Base-by-base conservation (phyloP, 2,888 invertebrate genomes). In the Erannis defoliaria region DNA sequence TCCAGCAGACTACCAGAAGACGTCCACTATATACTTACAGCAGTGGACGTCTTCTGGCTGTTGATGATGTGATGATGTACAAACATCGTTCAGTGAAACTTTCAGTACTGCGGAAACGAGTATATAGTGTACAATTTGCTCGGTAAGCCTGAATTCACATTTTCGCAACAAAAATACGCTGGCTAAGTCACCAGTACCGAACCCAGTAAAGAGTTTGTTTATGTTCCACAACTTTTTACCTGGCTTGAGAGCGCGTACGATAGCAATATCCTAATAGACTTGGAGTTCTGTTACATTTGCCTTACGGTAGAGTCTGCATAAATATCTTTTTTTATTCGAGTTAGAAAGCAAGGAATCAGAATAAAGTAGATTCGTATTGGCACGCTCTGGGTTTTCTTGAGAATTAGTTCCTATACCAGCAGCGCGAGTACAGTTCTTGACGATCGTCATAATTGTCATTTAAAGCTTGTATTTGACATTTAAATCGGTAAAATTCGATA, bases 171-270 rank as follows among this genome's bases (percentile, higher is more conserved):
- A 48, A 55, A 56, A 56, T 40, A 48, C 21, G 4, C 10, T 0
- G 26, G 29, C 18, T 14, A 26, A 23, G n/a, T 10, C 48, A 14
- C 9, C 33, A n/a, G n/a, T 16, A 23, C 26, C 14, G 35, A 26
- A 31, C 40, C 31, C 40, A 10, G 48, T 31, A 56, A 21, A 35
- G 46, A 29, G 46, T 46, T 38, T 55, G 48, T 48, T 55, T 56
- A 56, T 56, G 21, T 56, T 40, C 33, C 21, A 33, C 48, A 33
- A 33, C 21, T 48, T 55, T 37, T 18, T 29, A 21, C 46, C 38
- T 31, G 8, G 14, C 26, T 14, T 4, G 18, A 16, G 35, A 14
- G 16, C n/a, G 40, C 40, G 21, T 42, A 42, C 21, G 29, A 51
- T 40, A 29, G 18, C 26, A 37, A 18, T 26, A 37, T 50, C 38